Evolutionary conservation across 2,797 vertebrate species (phyloP).

Genomic region (Enteromius unitaeniatus): DNA sequence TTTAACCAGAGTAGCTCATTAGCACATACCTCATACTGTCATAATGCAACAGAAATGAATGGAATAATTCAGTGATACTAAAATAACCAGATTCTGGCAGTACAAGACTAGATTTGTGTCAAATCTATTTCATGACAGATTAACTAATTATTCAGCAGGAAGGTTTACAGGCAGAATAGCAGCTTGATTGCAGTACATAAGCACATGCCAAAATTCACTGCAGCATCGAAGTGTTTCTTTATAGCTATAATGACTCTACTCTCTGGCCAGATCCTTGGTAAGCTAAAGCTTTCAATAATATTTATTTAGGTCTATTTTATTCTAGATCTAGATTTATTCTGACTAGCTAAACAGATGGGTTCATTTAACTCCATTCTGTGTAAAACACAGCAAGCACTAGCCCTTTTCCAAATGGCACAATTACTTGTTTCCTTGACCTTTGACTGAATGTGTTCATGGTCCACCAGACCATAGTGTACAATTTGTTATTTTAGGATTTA

Average conservation of each 20-base stretch:
- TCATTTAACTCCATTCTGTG: background rate
- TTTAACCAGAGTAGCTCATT: background rate
- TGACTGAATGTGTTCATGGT: background rate
- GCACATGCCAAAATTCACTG: conserved; percentile 7
- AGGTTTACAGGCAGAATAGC: background rate
- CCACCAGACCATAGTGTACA: background rate
- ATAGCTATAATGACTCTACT: conserved; percentile 1
- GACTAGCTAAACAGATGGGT: background rate
- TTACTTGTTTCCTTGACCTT: background rate
- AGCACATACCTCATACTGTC: background rate
- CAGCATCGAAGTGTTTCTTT: background rate
- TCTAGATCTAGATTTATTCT: too few species aligned
- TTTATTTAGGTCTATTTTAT: background rate
- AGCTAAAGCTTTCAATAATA: conserved; percentile 2
- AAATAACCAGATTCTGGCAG: background rate
- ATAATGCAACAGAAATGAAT: background rate
- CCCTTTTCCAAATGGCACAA: background rate
- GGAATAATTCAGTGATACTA: background rate
- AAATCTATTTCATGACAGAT: background rate
- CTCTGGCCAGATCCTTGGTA: background rate
- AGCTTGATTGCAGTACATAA: conserved; percentile 4
- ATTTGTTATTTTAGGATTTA: background rate
- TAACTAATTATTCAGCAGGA: background rate
- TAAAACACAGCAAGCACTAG: background rate
- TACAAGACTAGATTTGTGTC: conserved; percentile 1